These are phyloP conservation scores for Polydrusus cervinus DNA, from an alignment of 2,888 invertebrate species.

Conservation along the genomic window DNA sequence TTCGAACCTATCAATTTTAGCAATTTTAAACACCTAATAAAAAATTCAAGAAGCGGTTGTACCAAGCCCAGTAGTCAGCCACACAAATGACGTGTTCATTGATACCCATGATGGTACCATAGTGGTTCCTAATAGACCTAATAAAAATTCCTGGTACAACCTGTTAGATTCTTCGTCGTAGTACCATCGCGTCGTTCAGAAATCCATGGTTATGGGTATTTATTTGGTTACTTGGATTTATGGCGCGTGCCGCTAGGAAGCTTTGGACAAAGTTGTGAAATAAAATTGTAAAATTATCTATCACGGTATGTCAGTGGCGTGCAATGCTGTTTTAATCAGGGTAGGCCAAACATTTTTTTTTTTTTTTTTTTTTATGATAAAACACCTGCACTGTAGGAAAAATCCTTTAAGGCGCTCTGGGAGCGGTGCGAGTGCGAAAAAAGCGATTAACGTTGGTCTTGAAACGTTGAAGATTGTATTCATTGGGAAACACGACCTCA, in stretches of 20 bases:
- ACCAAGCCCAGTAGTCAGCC: constrained; percentile 46
- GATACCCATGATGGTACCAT: constrained; percentile 41
- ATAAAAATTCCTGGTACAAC: constrained; percentile 46
- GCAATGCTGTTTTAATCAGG: too few relatives aligned
- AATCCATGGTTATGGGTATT: constrained; percentile 42
- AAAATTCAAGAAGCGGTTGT: constrained; percentile 37
- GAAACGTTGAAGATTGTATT: too few relatives aligned
- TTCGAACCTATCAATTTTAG: constrained; percentile 25
- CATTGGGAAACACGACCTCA: too few relatives aligned
- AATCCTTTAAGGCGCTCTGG: too few relatives aligned
- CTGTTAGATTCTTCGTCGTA: constrained; percentile 42
- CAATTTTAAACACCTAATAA: constrained; percentile 26
- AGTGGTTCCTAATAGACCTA: constrained; percentile 43
- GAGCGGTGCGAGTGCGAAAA: too few relatives aligned
- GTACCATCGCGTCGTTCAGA: constrained; percentile 19
- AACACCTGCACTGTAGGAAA: too few relatives aligned
- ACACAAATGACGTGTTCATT: constrained; percentile 47
- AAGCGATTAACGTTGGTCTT: too few relatives aligned
- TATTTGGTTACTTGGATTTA: constrained; percentile 33
- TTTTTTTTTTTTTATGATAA: too few relatives aligned
- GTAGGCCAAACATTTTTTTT: too few relatives aligned
- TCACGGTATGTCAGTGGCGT: too few relatives aligned
- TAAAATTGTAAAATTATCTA: too few relatives aligned
- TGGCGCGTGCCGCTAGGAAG: constrained; percentile 32
- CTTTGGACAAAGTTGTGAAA: too few relatives aligned